Base-by-base conservation (phyloP, 2,113 vertebrate species). In the Oophaga pumilio region DNA sequence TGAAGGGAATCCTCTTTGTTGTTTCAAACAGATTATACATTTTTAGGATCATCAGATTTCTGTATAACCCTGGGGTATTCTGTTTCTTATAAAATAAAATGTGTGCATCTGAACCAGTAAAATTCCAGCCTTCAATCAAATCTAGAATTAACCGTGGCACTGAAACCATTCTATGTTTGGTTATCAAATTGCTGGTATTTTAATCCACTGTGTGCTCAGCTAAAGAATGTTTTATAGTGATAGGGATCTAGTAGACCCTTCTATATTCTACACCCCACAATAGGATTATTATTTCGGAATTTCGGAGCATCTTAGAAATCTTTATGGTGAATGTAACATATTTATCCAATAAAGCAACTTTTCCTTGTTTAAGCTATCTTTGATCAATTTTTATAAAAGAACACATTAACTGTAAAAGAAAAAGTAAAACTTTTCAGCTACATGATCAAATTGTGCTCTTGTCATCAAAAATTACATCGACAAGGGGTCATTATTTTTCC, bases 401-500 rank as follows among this genome's bases (percentile, higher is more conserved):
- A 20, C 60, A 62, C 17, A 26, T 26, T 26, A 73, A 18, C 6
- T 20, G 8, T 17, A 20, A 43, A 73, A 73, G 1, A 12, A 10
- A 24, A 24, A 24, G 7, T 43, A 43, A 73, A 43, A 43, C 8
- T 43, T 24, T n/a, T 10, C 62, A 73, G 33, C 17, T 43, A 73
- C 56, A 81, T 18, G 28, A 33, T 43, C 26, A 64, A 64, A 22
- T 62, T 82, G 15, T 64, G 50, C 12, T 7, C 17, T 60, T 59
- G 18, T 33, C 26, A 62, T 6, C 15, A 81, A 43, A 62, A 1
- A 64, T 82, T 64, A 56, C 8, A 57, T 71, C 33, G 43, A 13
- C 12, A 76, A 60, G 26, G 28, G 24, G 60, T 86, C 22, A 68
- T 68, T 86, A 52, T 26, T 68, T 56, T 43, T 78, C 49, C 50